phyloP scores from a whole-genome alignment of 1,140 invertebrate genomes.

The Megathymus violae region DNA sequence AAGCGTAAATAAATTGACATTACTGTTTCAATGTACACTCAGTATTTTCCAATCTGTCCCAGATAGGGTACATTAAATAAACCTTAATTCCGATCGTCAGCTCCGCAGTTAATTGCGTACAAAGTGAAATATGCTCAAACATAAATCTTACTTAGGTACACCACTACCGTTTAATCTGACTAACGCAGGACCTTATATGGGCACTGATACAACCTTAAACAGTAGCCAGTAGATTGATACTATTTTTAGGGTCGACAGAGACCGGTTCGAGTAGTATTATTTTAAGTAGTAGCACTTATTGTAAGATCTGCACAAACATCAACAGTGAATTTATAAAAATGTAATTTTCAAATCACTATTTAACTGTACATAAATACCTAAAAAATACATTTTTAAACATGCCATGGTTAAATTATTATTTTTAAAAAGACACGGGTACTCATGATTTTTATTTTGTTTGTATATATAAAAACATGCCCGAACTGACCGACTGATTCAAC shows the following conservation, averaged over 20 bases:
- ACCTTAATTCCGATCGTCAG: background rate
- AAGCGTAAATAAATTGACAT: too few relatives aligned
- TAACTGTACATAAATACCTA: too few relatives aligned
- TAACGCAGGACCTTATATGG: constrained; percentile 10
- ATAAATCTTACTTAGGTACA: constrained; percentile 14
- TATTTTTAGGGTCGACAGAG: constrained; percentile 4
- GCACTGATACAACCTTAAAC: constrained; percentile 10
- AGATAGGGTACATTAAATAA: background rate
- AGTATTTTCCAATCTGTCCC: too few relatives aligned
- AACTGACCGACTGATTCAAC: too few relatives aligned
- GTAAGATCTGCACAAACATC: background rate
- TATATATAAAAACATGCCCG: too few relatives aligned
- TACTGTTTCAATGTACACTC: too few relatives aligned
- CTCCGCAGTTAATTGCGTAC: background rate
- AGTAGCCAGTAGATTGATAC: background rate
- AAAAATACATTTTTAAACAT: too few relatives aligned
- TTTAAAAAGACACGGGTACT: too few relatives aligned
- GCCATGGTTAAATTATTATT: too few relatives aligned
- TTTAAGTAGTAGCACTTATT: background rate
- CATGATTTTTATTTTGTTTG: too few relatives aligned
- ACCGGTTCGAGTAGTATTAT: background rate
- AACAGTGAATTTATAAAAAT: background rate
- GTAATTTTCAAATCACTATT: too few relatives aligned
- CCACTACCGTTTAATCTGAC: constrained; percentile 1
- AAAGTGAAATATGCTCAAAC: constrained; percentile 4